These are phyloP conservation scores for Liolophura sinensis DNA, from an alignment of 1,140 invertebrate genomes.

Conservation along the genomic window DNA sequence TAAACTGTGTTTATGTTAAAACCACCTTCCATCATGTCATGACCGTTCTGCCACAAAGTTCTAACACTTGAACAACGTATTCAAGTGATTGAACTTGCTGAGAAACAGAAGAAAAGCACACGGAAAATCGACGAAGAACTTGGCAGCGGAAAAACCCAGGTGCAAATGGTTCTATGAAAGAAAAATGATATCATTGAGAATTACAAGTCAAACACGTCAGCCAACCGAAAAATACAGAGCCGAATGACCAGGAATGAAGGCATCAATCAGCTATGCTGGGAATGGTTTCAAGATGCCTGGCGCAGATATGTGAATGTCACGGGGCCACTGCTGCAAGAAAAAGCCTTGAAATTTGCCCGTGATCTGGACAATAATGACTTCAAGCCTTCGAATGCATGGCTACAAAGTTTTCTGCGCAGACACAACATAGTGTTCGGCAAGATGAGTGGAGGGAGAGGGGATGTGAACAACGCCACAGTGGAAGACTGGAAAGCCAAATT, in stretches of 20 bases:
- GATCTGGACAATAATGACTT: constrained; percentile 19
- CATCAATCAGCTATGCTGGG: constrained; percentile 11
- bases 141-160: constrained; percentile 17
- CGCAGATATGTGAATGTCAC: constrained; percentile 9
- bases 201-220: constrained; percentile 9
- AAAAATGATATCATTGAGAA: constrained; percentile 15
- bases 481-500: constrained; percentile 17
- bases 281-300: constrained; percentile 17
- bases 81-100: background rate
- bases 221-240: constrained; percentile 2
- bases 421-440: constrained; percentile 17
- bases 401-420: constrained; percentile 15
- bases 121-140: constrained; percentile 11
- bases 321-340: constrained; percentile 19
- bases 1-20: no score
- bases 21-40: no score
- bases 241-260: constrained; percentile 16
- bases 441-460: constrained; percentile 18
- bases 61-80: constrained; percentile 12
- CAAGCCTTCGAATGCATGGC: constrained; percentile 36
- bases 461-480: constrained; percentile 10
- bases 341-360: constrained; percentile 19
- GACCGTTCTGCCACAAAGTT: no score
- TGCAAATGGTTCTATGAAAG: constrained; percentile 9
- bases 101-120: constrained; percentile 7